phyloP scores from a whole-genome alignment of 2,888 invertebrate species.

The Harpalus rufipes region DNA sequence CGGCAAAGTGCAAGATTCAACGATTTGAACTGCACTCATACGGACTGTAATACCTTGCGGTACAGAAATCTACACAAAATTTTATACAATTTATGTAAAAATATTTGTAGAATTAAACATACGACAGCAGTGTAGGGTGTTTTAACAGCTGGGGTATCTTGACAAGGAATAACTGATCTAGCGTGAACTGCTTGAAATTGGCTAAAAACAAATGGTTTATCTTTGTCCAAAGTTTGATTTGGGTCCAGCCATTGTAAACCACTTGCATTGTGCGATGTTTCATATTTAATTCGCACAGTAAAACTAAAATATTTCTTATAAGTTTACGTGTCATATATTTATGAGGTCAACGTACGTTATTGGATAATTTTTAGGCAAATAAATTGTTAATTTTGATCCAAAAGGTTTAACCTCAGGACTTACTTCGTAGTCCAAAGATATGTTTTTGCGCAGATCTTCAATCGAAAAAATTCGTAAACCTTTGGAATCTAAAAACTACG shows the following conservation, averaged over 20 bases:
- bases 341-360: constrained; percentile 69
- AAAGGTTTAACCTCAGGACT: constrained; percentile 83
- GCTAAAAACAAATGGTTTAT: constrained; percentile 91
- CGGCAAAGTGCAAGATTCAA: constrained; percentile 75
- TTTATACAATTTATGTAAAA: not conserved
- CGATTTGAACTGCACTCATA: constrained; percentile 90
- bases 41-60: constrained; percentile 88
- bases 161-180: constrained; percentile 93
- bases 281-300: constrained; percentile 84
- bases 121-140: constrained; percentile 88
- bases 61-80: constrained; percentile 81
- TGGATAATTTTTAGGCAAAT: constrained; percentile 79
- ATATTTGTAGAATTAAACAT: constrained; percentile 70
- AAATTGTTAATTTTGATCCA: constrained; percentile 88
- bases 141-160: constrained; percentile 95
- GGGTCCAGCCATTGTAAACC: constrained; percentile 94
- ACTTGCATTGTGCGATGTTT: constrained; percentile 87
- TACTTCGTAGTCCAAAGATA: constrained; percentile 80
- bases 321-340: not conserved
- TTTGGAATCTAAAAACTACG: constrained; percentile 87
- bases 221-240: constrained; percentile 92
- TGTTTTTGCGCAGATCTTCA: constrained; percentile 78
- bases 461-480: constrained; percentile 84
- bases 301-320: constrained; percentile 75
- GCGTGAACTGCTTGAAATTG: constrained; percentile 94